These are phyloP conservation scores for Ophion slaviceki DNA, from an alignment of 2,888 invertebrate species.

Conservation along the genomic window DNA sequence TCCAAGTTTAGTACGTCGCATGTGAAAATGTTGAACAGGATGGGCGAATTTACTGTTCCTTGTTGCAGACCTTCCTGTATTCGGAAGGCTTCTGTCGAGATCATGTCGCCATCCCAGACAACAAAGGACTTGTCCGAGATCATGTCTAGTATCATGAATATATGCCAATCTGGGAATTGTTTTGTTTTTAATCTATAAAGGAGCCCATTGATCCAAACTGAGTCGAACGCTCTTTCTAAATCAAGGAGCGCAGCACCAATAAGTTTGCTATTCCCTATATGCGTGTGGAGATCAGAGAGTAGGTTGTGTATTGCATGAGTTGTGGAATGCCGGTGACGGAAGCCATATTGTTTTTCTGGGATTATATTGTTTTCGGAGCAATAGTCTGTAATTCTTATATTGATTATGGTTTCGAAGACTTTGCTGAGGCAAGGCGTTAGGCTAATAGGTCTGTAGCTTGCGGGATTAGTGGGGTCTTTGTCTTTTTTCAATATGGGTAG, in stretches of 20 bases:
- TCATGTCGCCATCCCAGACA: neutral
- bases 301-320: constrained; percentile 11
- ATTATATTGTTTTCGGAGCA: constrained; percentile 57
- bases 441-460: constrained; percentile 68
- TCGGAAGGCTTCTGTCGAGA: neutral
- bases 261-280: neutral
- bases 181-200: neutral
- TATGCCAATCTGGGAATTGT: neutral
- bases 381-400: constrained; percentile 8
- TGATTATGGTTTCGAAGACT: constrained; percentile 62
- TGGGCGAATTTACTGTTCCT: neutral
- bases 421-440: constrained; percentile 65
- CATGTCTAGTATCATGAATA: neutral
- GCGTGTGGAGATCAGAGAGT: neutral
- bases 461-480: constrained; percentile 45
- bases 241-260: neutral
- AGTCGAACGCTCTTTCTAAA: neutral
- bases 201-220: neutral
- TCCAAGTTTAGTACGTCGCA: neutral
- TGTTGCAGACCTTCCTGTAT: neutral
- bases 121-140: neutral
- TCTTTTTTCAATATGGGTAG: constrained; percentile 62
- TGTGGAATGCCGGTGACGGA: neutral
- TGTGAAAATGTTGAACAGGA: neutral
- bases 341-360: constrained; percentile 53